Conservation (phyloP, 2,888 invertebrate genomes). For the Eupsilia transversa region DNA sequence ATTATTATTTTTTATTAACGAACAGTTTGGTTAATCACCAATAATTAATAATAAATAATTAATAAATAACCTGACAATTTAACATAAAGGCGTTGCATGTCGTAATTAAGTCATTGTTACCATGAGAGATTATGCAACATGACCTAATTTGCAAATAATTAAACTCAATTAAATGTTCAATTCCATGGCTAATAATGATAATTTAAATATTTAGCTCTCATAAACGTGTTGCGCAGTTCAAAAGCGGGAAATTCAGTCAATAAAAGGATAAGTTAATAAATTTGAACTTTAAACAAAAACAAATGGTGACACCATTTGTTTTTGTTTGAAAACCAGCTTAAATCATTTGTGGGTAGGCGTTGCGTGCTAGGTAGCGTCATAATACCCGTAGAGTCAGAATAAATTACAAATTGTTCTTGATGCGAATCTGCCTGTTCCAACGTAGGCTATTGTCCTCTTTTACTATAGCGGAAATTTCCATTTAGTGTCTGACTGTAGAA, state of each 20-base stretch:
- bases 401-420: constrained; percentile 50
- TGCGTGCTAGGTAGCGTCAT: constrained; percentile 33
- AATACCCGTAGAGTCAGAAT: constrained; percentile 32
- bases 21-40: constrained; percentile 4
- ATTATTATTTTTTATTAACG: too few relatives aligned
- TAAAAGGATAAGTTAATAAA: constrained; percentile 20
- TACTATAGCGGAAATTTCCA: constrained; percentile 42
- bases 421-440: constrained; percentile 35
- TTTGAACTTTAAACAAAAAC: too few relatives aligned
- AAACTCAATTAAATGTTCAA: background rate
- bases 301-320: too few relatives aligned
- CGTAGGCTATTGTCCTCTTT: constrained; percentile 54
- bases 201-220: background rate
- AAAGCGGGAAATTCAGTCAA: constrained; percentile 27
- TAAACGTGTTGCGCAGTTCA: constrained; percentile 2
- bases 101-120: background rate
- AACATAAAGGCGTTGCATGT: background rate
- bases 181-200: background rate
- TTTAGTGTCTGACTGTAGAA: constrained; percentile 25
- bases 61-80: background rate
- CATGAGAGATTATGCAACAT: background rate
- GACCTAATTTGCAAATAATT: background rate
- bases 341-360: constrained; percentile 18
- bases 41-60: background rate
- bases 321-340: background rate